A percentile compares a stretch with the other conserved stretches of the same genome.
Evolutionary conservation across 1,140 invertebrate genomes (phyloP).

Genomic region (Homarus americanus): DNA sequence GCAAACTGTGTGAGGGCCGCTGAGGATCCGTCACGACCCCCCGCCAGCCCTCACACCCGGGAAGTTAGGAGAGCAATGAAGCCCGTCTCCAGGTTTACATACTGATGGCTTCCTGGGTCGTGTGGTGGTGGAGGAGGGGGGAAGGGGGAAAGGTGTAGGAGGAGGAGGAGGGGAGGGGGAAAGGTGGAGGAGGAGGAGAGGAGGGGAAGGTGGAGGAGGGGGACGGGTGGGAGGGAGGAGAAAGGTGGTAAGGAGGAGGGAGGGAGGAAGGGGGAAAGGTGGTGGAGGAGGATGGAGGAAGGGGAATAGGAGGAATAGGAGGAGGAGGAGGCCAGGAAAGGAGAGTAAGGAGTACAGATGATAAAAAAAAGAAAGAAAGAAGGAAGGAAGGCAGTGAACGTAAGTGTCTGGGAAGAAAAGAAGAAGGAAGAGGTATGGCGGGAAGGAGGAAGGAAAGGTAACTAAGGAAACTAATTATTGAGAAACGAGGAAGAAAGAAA

Average conservation of each 20-base stretch:
- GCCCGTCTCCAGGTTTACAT: constrained; percentile 62
- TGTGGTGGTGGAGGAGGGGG: background rate
- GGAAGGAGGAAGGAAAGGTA: too few relatives aligned
- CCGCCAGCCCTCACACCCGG: constrained; percentile 10
- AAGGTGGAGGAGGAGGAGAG: background rate
- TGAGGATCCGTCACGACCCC: constrained; percentile 59
- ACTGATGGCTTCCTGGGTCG: constrained; percentile 52
- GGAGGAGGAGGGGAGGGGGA: background rate
- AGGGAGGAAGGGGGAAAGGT: too few relatives aligned
- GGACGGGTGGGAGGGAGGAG: background rate
- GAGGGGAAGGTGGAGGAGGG: background rate
- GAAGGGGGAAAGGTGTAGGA: background rate
- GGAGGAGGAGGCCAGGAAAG: too few relatives aligned
- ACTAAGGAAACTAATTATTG: too few relatives aligned
- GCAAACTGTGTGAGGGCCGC: constrained; percentile 53
- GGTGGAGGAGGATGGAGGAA: too few relatives aligned
- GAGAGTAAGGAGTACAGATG: too few relatives aligned
- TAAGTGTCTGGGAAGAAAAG: too few relatives aligned
- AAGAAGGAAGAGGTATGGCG: too few relatives aligned
- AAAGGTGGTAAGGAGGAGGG: background rate
- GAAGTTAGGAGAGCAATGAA: constrained; percentile 66
- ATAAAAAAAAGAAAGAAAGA: background rate
- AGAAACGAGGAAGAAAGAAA: too few relatives aligned
- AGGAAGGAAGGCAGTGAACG: background rate
- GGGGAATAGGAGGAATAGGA: too few relatives aligned